Conservation (phyloP, 2,888 invertebrate genomes). For the Andrena camellia region DNA sequence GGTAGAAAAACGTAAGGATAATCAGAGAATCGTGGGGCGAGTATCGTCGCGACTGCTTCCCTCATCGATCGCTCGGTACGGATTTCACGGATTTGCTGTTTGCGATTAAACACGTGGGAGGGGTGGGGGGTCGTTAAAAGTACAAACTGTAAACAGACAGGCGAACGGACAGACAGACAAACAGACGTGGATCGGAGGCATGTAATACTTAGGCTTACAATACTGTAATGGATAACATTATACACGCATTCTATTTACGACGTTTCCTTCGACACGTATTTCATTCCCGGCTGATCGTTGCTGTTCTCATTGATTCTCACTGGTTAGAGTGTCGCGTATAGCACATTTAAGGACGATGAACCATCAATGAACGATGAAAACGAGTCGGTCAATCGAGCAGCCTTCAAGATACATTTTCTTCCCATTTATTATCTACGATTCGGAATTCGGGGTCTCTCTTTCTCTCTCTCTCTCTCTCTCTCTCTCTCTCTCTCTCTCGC, state of each 20-base stretch:
- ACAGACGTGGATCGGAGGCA: slow-evolving; percentile 74
- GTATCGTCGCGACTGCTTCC: slow-evolving; percentile 50
- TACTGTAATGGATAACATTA: slow-evolving; percentile 80
- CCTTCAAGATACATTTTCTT: slow-evolving; percentile 65
- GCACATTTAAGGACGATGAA: slow-evolving; percentile 54
- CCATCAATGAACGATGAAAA: slow-evolving; percentile 71
- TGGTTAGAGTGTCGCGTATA: slow-evolving; percentile 51
- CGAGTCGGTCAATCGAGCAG: slow-evolving; percentile 73
- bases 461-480: slow-evolving; percentile 16
- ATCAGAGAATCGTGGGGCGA: slow-evolving; percentile 36
- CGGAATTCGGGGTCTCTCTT: slow-evolving; percentile 58
- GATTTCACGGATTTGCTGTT: slow-evolving; percentile 59
- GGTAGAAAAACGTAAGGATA: slow-evolving; percentile 1
- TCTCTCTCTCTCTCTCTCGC: slow-evolving; percentile 47
- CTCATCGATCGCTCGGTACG: slow-evolving; percentile 57
- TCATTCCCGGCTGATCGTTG: slow-evolving; percentile 50
- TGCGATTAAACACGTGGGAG: slow-evolving; percentile 63
- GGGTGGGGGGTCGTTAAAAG: slow-evolving; percentile 40
- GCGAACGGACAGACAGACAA: slow-evolving; percentile 74
- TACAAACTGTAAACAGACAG: slow-evolving; percentile 72
- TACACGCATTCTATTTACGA: slow-evolving; percentile 72
- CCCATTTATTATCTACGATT: slow-evolving; percentile 68
- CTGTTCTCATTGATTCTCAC: slow-evolving; percentile 49
- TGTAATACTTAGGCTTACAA: slow-evolving; percentile 81
- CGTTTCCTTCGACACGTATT: slow-evolving; percentile 49